phyloP scores from a whole-genome alignment of 2,797 vertebrate genomes.

The Bovichtus diacanthus region DNA sequence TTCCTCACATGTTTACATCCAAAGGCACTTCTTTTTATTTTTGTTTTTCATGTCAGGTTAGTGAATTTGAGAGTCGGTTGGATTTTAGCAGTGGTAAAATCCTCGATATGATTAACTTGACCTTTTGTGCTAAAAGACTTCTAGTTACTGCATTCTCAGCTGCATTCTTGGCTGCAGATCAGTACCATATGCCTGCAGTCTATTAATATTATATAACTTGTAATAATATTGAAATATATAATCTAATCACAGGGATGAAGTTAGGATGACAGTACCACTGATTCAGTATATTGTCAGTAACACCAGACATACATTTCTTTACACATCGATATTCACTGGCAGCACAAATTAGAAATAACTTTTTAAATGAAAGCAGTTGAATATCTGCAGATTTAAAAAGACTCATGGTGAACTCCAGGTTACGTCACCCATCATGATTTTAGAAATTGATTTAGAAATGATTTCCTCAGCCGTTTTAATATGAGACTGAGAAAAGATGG shows the following conservation, averaged over 20 bases:
- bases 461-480: neutral
- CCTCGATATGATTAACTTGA: neutral
- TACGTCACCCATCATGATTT: neutral
- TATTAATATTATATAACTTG: neutral
- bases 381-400: neutral
- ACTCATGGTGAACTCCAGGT: neutral
- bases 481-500: neutral
- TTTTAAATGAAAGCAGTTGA: neutral
- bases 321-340: neutral
- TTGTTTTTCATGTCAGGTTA: neutral
- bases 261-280: neutral
- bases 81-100: neutral
- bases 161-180: neutral
- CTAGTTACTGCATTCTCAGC: neutral
- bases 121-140: too few species aligned
- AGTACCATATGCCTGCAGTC: neutral
- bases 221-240: neutral
- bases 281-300: neutral
- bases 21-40: neutral
- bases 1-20: neutral
- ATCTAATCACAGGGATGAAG: neutral
- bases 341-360: slow-evolving; percentile 2
- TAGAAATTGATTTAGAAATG: neutral
- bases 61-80: neutral
- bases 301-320: neutral